These are phyloP conservation scores for Ryuthela nishihirai DNA, from an alignment of 2,888 invertebrate genomes.

Conservation along the genomic window DNA sequence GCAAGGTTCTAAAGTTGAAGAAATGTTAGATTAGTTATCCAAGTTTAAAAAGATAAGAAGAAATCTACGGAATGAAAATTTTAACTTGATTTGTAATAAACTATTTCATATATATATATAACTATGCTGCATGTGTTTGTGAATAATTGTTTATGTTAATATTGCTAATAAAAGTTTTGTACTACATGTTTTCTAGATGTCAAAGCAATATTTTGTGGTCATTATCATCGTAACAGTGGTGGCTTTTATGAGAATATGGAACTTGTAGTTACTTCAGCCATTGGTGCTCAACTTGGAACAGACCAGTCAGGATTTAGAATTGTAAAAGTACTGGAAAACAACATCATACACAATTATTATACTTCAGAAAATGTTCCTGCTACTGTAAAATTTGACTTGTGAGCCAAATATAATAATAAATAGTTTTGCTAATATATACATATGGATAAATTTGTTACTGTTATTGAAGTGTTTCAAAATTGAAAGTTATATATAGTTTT, in stretches of 20 bases:
- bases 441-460: too few relatives aligned
- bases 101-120: too few relatives aligned
- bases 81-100: too few relatives aligned
- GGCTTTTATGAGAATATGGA: constrained; percentile 52
- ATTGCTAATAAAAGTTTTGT: too few relatives aligned
- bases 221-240: constrained; percentile 55
- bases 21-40: too few relatives aligned
- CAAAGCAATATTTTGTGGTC: constrained; percentile 54
- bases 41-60: too few relatives aligned
- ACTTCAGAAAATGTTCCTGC: constrained; percentile 45
- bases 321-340: constrained; percentile 50
- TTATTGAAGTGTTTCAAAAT: too few relatives aligned
- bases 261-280: constrained; percentile 54
- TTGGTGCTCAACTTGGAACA: constrained; percentile 50
- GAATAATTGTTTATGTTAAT: too few relatives aligned
- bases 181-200: constrained; percentile 50
- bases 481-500: too few relatives aligned
- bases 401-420: not conserved
- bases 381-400: constrained; percentile 5
- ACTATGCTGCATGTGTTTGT: too few relatives aligned
- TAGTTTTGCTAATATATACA: not conserved
- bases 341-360: constrained; percentile 52
- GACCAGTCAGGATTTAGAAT: constrained; percentile 51
- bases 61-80: too few relatives aligned
- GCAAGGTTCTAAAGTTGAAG: too few relatives aligned